phyloP scores from a whole-genome alignment of 2,797 vertebrate species.

The Lateolabrax maculatus region DNA sequence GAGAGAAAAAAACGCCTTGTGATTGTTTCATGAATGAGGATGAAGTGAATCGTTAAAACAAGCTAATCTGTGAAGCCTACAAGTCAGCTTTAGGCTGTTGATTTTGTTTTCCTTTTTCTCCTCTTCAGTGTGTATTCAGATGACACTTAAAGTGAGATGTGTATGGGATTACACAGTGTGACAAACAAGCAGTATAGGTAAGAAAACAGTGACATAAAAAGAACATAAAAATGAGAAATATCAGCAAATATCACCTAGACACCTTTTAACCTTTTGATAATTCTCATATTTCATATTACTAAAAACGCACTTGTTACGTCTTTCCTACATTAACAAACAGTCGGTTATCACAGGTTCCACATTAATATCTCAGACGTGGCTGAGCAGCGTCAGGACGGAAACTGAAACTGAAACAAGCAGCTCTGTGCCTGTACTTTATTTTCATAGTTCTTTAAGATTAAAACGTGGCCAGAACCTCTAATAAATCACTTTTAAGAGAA shows the following conservation, averaged over 20 bases:
- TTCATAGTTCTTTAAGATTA: background rate
- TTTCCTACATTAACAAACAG: background rate
- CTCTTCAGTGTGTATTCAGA: background rate
- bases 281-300: background rate
- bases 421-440: too few species aligned
- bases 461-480: background rate
- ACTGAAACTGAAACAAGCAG: constrained; percentile 6
- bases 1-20: constrained; percentile 12
- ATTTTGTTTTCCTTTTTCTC: constrained; percentile 16
- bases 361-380: too few species aligned
- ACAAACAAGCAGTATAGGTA: background rate
- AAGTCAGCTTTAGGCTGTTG: constrained; percentile 27
- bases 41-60: constrained; percentile 60
- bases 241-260: background rate
- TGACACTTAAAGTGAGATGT: background rate
- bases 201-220: background rate
- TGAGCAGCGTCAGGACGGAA: too few species aligned
- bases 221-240: background rate
- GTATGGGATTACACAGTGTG: background rate
- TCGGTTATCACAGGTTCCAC: too few species aligned
- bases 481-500: constrained; percentile 3
- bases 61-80: constrained; percentile 46
- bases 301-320: background rate
- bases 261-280: background rate
- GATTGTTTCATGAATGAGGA: constrained; percentile 64